A percentile compares a stretch with the other conserved stretches of the same genome.
phyloP scores from a whole-genome alignment of 2,113 vertebrate species.

The Cochlearius cochlearius region DNA sequence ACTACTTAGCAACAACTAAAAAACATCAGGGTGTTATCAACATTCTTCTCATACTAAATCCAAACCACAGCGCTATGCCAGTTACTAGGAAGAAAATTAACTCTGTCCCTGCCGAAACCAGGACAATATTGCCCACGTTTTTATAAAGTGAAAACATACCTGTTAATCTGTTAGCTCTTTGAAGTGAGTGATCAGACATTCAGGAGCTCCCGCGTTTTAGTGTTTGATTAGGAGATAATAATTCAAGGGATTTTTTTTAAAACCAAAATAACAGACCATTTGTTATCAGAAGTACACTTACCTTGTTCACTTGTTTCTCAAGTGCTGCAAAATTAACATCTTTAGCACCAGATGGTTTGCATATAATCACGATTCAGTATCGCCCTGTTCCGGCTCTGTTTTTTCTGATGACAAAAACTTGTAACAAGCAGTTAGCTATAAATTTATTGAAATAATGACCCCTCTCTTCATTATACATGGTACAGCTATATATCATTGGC shows the following conservation, averaged over 20 bases:
- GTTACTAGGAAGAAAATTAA: no score
- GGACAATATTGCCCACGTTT: not conserved
- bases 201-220: not conserved
- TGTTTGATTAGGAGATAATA: not conserved
- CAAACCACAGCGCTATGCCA: no score
- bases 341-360: constrained; percentile 7
- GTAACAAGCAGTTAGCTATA: not conserved
- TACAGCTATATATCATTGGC: not conserved
- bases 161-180: not conserved
- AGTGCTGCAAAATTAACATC: not conserved
- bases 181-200: not conserved
- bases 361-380: not conserved
- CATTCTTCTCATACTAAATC: no score
- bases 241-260: not conserved
- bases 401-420: not conserved
- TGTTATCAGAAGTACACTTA: not conserved
- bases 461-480: not conserved
- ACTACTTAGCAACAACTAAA: no score
- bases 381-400: not conserved
- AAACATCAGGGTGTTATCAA: no score
- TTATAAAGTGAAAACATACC: not conserved
- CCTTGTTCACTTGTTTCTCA: not conserved
- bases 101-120: no score
- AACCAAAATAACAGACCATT: not conserved
- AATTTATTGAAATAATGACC: not conserved